Conservation (phyloP, 2,113 vertebrate species). For the Gallinago paraguaiae region DNA sequence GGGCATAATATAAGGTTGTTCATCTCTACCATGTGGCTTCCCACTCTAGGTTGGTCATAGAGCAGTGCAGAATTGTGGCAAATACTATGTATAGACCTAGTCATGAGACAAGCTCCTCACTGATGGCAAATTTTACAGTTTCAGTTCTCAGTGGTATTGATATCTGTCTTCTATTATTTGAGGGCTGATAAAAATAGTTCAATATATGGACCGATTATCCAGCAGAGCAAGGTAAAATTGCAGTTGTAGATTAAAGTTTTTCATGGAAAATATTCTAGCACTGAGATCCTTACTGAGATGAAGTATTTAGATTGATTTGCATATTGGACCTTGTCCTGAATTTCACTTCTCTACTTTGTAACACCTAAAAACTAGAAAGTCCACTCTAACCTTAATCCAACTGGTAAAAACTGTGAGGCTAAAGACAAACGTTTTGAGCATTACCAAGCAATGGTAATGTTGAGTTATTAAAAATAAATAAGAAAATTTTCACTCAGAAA, state of each 20-base stretch:
- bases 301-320: background rate
- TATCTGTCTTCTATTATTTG: background rate
- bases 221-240: background rate
- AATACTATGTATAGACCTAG: background rate
- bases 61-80: background rate
- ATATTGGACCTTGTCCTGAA: background rate
- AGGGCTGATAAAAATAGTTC: background rate
- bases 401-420: background rate
- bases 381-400: background rate
- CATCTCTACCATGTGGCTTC: background rate
- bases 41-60: background rate
- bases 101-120: background rate
- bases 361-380: background rate
- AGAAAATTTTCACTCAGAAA: background rate
- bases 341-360: background rate
- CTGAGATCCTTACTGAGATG: background rate
- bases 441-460: background rate
- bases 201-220: background rate
- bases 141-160: background rate
- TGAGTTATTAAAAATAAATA: rapidly evolving
- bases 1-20: background rate
- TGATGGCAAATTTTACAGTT: background rate
- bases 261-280: background rate
- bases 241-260: background rate
- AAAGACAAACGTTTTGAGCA: background rate